Conservation (phyloP, 1,140 invertebrate genomes). For the Thaumatotibia leucotreta region DNA sequence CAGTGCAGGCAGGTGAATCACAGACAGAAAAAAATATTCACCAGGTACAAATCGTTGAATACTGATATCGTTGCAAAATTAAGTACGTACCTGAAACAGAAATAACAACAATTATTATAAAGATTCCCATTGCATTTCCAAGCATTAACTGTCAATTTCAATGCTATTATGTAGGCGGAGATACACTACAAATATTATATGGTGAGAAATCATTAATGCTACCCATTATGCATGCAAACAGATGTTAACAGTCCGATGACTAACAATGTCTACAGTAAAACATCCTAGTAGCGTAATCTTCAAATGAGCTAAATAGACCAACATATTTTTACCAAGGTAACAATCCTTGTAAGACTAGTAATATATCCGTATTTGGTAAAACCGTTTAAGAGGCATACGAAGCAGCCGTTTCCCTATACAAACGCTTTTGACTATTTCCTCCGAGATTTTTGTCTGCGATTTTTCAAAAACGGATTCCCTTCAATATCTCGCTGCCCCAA, state of each 20-base stretch:
- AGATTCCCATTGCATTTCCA: neutral
- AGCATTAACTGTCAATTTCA: neutral
- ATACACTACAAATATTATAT: neutral
- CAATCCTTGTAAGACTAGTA: neutral
- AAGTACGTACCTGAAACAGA: slow-evolving; percentile 7
- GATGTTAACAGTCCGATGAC: neutral
- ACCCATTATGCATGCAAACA: neutral
- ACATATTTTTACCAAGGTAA: neutral
- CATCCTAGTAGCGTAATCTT: neutral
- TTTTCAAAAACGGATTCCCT: too few species aligned
- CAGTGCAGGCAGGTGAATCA: too few species aligned
- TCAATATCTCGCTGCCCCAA: too few species aligned
- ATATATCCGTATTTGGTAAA: neutral
- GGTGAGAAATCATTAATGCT: neutral
- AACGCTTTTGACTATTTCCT: too few species aligned
- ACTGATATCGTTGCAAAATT: too few species aligned
- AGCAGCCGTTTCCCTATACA: too few species aligned
- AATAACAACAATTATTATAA: neutral
- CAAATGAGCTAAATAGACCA: neutral
- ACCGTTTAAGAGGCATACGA: too few species aligned
- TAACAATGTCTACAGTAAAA: neutral
- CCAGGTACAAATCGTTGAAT: too few species aligned
- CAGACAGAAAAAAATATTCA: too few species aligned
- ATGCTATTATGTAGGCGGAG: neutral
- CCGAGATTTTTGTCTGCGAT: too few species aligned